phyloP scores from a whole-genome alignment of 2,888 invertebrate genomes.

The Melanostoma mellinum region DNA sequence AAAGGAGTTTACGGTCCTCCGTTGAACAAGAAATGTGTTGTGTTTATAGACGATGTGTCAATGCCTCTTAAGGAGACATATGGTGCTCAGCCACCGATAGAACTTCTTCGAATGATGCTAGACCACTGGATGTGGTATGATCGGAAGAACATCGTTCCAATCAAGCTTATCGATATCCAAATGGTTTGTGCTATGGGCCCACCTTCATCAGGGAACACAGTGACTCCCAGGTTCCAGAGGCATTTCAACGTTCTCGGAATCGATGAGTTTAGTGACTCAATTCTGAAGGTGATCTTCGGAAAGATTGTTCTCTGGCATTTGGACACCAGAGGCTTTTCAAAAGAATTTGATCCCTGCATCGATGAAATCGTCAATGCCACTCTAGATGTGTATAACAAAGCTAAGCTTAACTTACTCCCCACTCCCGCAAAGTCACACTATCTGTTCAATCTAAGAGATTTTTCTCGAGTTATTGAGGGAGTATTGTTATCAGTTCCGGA shows the following conservation, averaged over 20 bases:
- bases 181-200: constrained; percentile 93
- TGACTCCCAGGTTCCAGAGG: constrained; percentile 92
- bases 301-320: constrained; percentile 97
- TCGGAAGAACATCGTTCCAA: constrained; percentile 89
- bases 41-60: constrained; percentile 98
- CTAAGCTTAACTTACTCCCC: constrained; percentile 91
- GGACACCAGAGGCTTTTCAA: constrained; percentile 96
- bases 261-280: constrained; percentile 94
- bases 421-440: constrained; percentile 97
- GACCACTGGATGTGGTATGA: constrained; percentile 97
- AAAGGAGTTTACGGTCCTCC: constrained; percentile 97
- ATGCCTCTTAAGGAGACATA: constrained; percentile 93
- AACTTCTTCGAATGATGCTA: constrained; percentile 93
- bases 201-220: constrained; percentile 91
- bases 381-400: constrained; percentile 92
- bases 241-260: constrained; percentile 93
- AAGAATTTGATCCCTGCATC: constrained; percentile 96
- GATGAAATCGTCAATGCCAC: constrained; percentile 94
- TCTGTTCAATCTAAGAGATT: constrained; percentile 96
- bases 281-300: constrained; percentile 92
- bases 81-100: constrained; percentile 97
- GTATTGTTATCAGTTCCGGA: constrained; percentile 95
- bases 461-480: constrained; percentile 96
- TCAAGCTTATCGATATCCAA: constrained; percentile 93
- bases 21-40: constrained; percentile 92